These are phyloP conservation scores for Poeciliopsis gracilis DNA, from an alignment of 2,797 vertebrate genomes.

Conservation along the genomic window DNA sequence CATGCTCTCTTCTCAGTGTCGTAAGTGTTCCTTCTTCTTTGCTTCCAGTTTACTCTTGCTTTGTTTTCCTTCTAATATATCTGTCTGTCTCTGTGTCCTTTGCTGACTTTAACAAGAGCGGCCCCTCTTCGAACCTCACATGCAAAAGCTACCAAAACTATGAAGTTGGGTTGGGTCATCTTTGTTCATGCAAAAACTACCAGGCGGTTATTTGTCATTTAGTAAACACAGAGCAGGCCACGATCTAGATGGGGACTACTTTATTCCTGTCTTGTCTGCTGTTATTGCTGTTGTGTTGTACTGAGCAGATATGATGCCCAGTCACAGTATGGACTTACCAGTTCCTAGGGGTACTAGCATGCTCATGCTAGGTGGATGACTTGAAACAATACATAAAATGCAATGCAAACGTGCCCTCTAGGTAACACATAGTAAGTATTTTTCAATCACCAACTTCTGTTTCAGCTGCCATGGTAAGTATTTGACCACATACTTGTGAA, in stretches of 20 bases:
- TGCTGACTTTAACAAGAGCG: conserved; percentile 76
- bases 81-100: conserved; percentile 71
- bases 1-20: conserved; percentile 76
- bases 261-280: conserved; percentile 88
- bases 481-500: conserved; percentile 2
- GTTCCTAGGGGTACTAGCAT: conserved; percentile 88
- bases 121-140: conserved; percentile 77
- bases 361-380: conserved; percentile 69
- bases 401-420: conserved; percentile 54
- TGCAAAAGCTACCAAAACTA: conserved; percentile 78
- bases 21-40: conserved; percentile 74
- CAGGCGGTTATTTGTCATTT: conserved; percentile 60
- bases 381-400: conserved; percentile 47
- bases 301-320: conserved; percentile 85
- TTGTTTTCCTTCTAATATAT: conserved; percentile 65
- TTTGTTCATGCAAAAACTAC: conserved; percentile 82
- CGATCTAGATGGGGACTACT: conserved; percentile 74
- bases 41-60: conserved; percentile 68
- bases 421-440: conserved; percentile 78
- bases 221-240: conserved; percentile 63
- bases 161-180: conserved; percentile 58
- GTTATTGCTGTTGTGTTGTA: conserved; percentile 85
- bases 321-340: conserved; percentile 90
- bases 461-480: conserved; percentile 80
- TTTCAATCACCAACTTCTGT: conserved; percentile 61